Conservation (phyloP, 2,113 vertebrate species). For the Panthera uncia region DNA sequence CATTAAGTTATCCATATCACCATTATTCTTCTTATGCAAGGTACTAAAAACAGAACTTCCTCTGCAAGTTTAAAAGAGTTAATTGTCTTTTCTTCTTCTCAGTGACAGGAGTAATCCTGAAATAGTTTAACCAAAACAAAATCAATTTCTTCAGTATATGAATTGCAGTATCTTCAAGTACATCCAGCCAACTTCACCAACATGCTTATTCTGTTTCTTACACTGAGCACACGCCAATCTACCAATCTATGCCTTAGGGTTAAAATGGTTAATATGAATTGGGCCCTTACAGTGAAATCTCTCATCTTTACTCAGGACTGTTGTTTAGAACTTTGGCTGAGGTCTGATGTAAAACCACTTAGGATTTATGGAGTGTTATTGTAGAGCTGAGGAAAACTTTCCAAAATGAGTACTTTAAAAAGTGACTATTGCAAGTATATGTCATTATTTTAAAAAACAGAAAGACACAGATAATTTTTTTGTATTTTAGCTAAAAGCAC, state of each 20-base stretch:
- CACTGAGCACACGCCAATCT: not conserved
- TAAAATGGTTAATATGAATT: not conserved
- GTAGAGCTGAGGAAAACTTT: not conserved
- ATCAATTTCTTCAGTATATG: not conserved
- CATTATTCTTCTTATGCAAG: not conserved
- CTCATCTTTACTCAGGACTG: not conserved
- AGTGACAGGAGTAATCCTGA: not conserved
- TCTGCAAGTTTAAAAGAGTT: not conserved
- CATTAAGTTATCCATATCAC: not conserved
- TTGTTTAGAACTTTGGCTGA: conserved; percentile 18
- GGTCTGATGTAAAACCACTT: conserved; percentile 13
- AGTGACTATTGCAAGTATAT: not conserved
- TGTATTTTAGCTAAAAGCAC: not conserved
- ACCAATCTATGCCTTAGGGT: not conserved
- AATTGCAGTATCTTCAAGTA: not conserved
- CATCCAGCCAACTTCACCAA: not conserved
- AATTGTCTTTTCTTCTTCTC: not conserved
- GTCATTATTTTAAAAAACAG: not conserved
- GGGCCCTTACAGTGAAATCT: not conserved
- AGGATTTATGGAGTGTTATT: conserved; percentile 7
- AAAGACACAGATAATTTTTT: not conserved
- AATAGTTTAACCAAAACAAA: not conserved
- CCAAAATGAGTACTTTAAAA: conserved; percentile 20
- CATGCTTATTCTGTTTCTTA: not conserved
- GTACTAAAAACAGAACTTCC: not conserved